Base-by-base conservation (phyloP, 2,888 invertebrate species). In the Tenthredo distinguenda region DNA sequence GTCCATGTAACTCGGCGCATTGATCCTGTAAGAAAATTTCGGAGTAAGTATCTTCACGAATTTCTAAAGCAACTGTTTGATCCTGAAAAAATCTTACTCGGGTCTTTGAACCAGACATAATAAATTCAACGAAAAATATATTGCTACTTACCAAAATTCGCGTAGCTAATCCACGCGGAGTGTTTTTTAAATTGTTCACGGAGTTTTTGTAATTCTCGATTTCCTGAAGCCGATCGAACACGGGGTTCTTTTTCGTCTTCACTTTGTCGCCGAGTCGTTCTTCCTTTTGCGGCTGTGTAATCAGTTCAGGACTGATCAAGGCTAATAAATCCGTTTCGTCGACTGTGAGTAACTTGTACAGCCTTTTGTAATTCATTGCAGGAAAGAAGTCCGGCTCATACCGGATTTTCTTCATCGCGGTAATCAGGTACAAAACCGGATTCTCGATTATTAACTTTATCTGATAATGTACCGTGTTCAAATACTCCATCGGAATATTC, bases 391-490 rank as follows among this genome's bases (percentile, higher is more conserved):
- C 7, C n/a, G 94, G 94, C 0, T 93, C 94, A 89, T 96, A 96
- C 87, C 95, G 95, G 9, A 98, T 93, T 92, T 97, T 97, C 87
- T 96, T 94, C 87, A 97, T 91, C 0, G 97, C 96, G 87, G 95
- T 94, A 58, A 97, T 94, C 2, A 97, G 92, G 91, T 96, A 96
- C 94, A 96, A 95, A 0, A 97, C 94, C 0, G 97, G 97, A 87
- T 96, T 95, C 90, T 97, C 96, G 1, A 96, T 93, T 58, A 97
- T 96, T 86, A 96, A 95, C 10, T 95, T 95, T 84, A 98, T 93
- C 82, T 95, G 95, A 88, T 95, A 95, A 91, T 97, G 96, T 18
- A 96, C 94, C 86, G 95, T 94, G 37, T 96, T 92, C 0, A 97
- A 90, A 55, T 96, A 94, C 40, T 95, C 95, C 86, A 95, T 95